These are phyloP conservation scores for Helicoverpa assulta DNA, from an alignment of 2,888 invertebrate genomes.

Conservation along the genomic window DNA sequence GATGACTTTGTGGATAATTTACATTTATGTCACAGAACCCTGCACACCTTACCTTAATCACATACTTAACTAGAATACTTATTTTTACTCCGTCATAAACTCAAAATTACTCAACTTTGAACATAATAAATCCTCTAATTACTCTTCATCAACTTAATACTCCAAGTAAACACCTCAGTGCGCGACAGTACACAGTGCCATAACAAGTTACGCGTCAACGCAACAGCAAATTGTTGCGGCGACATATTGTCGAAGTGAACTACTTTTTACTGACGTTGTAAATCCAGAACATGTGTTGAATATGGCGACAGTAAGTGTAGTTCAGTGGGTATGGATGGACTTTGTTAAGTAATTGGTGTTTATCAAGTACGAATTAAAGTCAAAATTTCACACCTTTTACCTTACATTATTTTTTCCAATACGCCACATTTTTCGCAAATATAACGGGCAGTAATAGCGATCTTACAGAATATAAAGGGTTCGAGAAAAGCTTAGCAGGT, in stretches of 20 bases:
- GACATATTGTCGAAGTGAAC: conserved; percentile 67
- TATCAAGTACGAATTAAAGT: no score
- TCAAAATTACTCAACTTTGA: not conserved
- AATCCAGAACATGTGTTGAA: conserved; percentile 54
- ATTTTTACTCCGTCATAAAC: not conserved
- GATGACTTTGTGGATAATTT: no score
- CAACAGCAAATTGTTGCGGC: conserved; percentile 65
- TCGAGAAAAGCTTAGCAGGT: no score
- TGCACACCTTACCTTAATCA: no score
- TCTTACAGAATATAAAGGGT: no score
- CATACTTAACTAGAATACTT: no score
- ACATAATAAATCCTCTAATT: no score
- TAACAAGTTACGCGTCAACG: conserved; percentile 62
- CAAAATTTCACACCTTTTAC: not conserved
- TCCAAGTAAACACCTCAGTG: conserved; percentile 41
- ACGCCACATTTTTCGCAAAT: no score
- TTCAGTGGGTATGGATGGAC: not conserved
- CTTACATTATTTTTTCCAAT: no score
- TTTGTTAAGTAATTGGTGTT: not conserved
- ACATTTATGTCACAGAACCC: no score
- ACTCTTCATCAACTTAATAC: no score
- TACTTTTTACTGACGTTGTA: conserved; percentile 73
- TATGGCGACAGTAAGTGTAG: conserved; percentile 24
- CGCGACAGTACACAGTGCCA: conserved; percentile 45
- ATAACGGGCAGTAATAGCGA: no score